A percentile compares a stretch with the other conserved stretches of the same genome.
Evolutionary conservation across 2,797 vertebrate genomes (phyloP).

Genomic region (Falco novaeseelandiae): DNA sequence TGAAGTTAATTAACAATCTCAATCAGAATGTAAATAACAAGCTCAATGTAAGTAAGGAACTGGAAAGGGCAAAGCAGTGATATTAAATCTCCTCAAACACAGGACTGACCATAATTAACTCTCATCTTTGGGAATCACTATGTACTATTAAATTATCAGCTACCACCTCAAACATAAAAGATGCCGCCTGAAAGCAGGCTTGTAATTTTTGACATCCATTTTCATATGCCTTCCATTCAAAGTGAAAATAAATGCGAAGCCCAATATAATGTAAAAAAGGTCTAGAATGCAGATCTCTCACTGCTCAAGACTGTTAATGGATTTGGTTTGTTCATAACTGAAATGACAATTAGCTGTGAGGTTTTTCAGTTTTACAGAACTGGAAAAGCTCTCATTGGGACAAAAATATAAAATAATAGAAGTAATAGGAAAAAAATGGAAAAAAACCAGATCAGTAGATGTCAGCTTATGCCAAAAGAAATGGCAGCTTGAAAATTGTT

Average conservation of each 20-base stretch:
- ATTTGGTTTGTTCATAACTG: background rate
- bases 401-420: background rate
- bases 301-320: background rate
- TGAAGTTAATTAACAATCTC: slow-evolving; percentile 7
- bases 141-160: background rate
- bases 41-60: background rate
- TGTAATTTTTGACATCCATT: background rate
- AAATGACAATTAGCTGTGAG: background rate
- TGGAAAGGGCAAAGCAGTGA: background rate
- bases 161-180: background rate
- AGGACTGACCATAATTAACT: background rate
- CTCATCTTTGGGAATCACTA: background rate
- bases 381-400: background rate
- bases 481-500: background rate
- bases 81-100: background rate
- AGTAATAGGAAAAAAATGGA: background rate
- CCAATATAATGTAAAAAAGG: background rate
- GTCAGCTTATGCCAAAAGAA: background rate
- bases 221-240: background rate
- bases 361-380: background rate
- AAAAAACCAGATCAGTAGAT: background rate
- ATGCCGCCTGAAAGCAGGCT: background rate
- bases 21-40: background rate
- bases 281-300: background rate
- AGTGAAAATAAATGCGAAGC: background rate